Conservation (phyloP, 2,113 vertebrate species). For the Myrmophylax atrothorax region DNA sequence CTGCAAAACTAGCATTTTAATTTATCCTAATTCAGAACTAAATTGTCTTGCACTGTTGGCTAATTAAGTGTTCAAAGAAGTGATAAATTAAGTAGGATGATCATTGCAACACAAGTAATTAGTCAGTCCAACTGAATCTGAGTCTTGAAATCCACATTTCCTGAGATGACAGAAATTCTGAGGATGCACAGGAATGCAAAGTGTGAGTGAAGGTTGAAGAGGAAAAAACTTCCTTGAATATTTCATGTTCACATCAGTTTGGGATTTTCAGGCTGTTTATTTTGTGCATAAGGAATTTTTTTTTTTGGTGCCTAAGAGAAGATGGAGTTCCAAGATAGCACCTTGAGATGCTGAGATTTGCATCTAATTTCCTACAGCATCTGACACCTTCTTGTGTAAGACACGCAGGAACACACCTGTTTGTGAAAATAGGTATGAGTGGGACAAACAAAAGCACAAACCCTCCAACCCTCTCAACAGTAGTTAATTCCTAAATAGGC, state of each 20-base stretch:
- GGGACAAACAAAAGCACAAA: not conserved
- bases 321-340: not conserved
- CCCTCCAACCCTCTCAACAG: not conserved
- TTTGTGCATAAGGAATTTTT: not conserved
- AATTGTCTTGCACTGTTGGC: slow-evolving; percentile 81
- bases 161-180: slow-evolving; percentile 20
- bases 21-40: slow-evolving; percentile 82
- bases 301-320: not conserved
- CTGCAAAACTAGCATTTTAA: slow-evolving; percentile 78
- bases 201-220: not conserved
- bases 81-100: slow-evolving; percentile 86
- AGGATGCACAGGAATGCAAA: not conserved
- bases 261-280: not conserved
- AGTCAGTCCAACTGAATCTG: slow-evolving; percentile 74
- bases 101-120: slow-evolving; percentile 82
- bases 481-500: not conserved
- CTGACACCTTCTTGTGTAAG: not conserved
- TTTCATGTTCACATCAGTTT: not conserved
- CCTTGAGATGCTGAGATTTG: not conserved
- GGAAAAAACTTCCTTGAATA: not conserved
- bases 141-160: slow-evolving; percentile 28
- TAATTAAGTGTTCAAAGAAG: slow-evolving; percentile 89
- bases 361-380: not conserved
- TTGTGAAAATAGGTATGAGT: not conserved
- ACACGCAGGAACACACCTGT: not conserved